phyloP scores from a whole-genome alignment of 2,888 invertebrate species.

The Cephonodes hylas region DNA sequence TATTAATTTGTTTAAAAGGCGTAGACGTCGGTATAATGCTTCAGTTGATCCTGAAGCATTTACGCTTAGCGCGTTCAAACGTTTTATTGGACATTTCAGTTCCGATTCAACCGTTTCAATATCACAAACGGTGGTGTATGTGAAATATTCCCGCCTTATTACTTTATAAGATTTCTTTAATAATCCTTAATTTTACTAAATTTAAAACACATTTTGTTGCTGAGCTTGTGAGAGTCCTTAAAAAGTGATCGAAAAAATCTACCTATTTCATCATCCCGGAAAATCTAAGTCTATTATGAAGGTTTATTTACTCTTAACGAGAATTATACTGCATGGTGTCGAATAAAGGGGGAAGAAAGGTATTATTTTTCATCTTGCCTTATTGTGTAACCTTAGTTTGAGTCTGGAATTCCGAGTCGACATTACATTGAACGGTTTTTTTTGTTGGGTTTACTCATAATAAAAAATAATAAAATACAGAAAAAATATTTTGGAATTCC shows the following conservation, averaged over 20 bases:
- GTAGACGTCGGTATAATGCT: neutral
- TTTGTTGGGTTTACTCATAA: no score
- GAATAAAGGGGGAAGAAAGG: no score
- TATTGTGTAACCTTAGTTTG: neutral
- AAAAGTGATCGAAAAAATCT: no score
- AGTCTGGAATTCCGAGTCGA: neutral
- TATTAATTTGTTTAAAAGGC: no score
- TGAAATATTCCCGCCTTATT: neutral
- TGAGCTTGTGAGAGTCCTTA: no score
- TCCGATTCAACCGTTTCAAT: neutral
- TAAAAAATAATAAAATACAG: neutral
- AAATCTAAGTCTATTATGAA: no score
- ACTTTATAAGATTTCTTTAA: neutral
- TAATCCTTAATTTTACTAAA: neutral
- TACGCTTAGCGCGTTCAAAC: neutral
- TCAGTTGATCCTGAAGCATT: neutral
- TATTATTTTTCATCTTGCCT: neutral
- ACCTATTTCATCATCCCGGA: no score
- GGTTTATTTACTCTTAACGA: no score
- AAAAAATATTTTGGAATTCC: neutral
- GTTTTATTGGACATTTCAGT: neutral
- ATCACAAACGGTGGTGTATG: neutral
- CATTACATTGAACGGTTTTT: no score
- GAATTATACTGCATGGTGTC: no score
- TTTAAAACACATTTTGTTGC: no score